Percentiles rank a stretch among this genome's conserved stretches.
phyloP scores from a whole-genome alignment of 2,113 vertebrate genomes.

The Nycticryphes semicollaris region DNA sequence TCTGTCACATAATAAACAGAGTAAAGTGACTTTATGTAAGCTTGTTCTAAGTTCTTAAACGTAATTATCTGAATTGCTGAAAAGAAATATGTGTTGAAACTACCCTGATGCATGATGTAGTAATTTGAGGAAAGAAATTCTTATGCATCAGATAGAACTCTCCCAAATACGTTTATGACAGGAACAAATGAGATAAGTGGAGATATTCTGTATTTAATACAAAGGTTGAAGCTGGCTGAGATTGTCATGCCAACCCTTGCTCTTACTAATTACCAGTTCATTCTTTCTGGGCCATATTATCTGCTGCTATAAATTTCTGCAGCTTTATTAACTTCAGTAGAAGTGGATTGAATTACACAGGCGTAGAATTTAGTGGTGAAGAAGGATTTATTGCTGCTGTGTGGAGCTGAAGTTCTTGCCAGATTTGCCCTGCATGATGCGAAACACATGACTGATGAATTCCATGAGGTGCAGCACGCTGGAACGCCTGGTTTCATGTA shows the following conservation, averaged over 20 bases:
- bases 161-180: not conserved
- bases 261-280: not conserved
- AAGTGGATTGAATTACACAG: not conserved
- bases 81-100: slow-evolving; percentile 54
- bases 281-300: not conserved
- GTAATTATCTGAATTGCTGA: slow-evolving; percentile 53
- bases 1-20: slow-evolving; percentile 30
- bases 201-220: slow-evolving; percentile 16
- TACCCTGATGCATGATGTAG: not conserved
- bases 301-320: not conserved
- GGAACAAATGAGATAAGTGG: slow-evolving; percentile 21
- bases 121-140: slow-evolving; percentile 12
- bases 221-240: not conserved
- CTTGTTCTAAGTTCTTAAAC: slow-evolving; percentile 51
- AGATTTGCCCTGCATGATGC: not conserved
- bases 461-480: not conserved
- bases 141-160: not conserved
- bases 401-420: not conserved
- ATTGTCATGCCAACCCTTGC: not conserved
- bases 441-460: not conserved
- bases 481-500: not conserved
- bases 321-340: not conserved
- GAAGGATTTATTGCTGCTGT: not conserved
- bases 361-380: not conserved
- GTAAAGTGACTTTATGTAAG: slow-evolving; percentile 18